Evolutionary conservation across 2,113 vertebrate species (phyloP).

Genomic region (Trinectes maculatus): DNA sequence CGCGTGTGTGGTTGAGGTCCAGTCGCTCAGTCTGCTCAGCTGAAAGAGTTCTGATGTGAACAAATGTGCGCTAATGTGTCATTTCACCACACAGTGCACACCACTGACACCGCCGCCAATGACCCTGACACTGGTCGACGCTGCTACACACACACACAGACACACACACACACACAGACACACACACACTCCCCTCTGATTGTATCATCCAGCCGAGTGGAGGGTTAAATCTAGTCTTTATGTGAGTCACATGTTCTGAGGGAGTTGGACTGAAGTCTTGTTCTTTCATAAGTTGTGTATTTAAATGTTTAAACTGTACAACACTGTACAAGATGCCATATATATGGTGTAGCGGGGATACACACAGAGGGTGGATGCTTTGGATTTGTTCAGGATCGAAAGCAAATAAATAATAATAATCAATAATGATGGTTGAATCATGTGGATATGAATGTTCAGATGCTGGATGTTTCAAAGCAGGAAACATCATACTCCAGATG

Average conservation of each 20-base stretch:
- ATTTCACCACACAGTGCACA: slow-evolving; percentile 6
- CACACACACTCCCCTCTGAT: slow-evolving; percentile 2
- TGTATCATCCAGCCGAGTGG: slow-evolving; percentile 34
- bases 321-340: slow-evolving; percentile 3
- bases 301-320: slow-evolving; percentile 47
- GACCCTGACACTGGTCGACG: slow-evolving; percentile 41
- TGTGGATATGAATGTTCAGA: neutral
- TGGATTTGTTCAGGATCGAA: slow-evolving; percentile 4
- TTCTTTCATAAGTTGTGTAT: too few species aligned
- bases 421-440: too few species aligned
- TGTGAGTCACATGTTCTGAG: neutral
- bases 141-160: slow-evolving; percentile 20
- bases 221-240: slow-evolving; percentile 28
- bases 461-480: too few species aligned
- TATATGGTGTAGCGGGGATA: slow-evolving; percentile 28
- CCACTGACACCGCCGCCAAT: slow-evolving; percentile 6
- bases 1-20: neutral
- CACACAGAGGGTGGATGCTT: slow-evolving; percentile 10
- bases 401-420: too few species aligned
- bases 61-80: slow-evolving; percentile 45
- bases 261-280: neutral
- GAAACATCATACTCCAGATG: too few species aligned
- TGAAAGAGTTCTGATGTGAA: slow-evolving; percentile 11
- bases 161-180: slow-evolving; percentile 4
- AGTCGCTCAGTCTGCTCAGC: slow-evolving; percentile 1